phyloP scores from a whole-genome alignment of 2,888 invertebrate genomes.

The Pristionchus maxplancki region DNA sequence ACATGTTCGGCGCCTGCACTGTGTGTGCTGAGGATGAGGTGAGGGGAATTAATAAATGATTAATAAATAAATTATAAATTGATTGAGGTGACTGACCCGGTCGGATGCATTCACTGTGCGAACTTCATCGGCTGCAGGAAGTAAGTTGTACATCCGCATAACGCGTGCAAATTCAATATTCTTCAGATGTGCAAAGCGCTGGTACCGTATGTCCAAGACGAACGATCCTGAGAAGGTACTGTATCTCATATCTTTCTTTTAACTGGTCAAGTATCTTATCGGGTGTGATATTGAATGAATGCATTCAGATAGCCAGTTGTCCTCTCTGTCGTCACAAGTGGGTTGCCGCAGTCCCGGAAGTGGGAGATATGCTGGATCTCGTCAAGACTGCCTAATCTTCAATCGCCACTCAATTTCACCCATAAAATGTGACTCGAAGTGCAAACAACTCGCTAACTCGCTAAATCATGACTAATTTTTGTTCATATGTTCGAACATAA shows the following conservation, averaged over 20 bases:
- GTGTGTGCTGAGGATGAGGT: slow-evolving; percentile 29
- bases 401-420: neutral
- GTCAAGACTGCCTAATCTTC: neutral
- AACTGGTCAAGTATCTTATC: neutral
- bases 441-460: too few relatives aligned
- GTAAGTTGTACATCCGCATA: neutral
- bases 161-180: neutral
- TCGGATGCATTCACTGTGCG: neutral
- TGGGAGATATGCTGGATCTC: slow-evolving; percentile 39
- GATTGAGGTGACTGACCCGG: neutral
- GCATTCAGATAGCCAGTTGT: neutral
- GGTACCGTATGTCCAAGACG: slow-evolving; percentile 16
- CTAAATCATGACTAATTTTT: too few relatives aligned
- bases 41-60: neutral
- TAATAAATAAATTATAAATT: neutral
- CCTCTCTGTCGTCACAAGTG: slow-evolving; percentile 32
- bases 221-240: neutral
- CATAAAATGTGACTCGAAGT: too few relatives aligned
- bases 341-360: neutral
- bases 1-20: slow-evolving; percentile 32
- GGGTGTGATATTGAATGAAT: neutral
- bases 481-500: too few relatives aligned
- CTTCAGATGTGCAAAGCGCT: slow-evolving; percentile 30
- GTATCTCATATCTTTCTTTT: too few relatives aligned
- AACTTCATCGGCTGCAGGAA: slow-evolving; percentile 29